Conservation (phyloP, 2,888 invertebrate species). For the Baccha elongata region DNA sequence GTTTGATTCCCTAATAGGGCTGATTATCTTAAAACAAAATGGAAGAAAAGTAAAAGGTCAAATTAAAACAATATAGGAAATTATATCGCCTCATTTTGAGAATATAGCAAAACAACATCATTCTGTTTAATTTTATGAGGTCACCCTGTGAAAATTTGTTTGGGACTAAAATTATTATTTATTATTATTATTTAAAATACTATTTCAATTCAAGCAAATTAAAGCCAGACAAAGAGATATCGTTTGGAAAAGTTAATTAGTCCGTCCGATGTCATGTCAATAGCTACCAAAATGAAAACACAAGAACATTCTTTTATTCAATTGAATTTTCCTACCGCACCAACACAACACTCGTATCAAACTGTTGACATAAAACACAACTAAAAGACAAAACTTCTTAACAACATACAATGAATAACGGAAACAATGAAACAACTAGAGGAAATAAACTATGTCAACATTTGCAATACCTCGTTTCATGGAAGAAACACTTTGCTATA, state of each 20-base stretch:
- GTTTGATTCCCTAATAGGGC: too few species aligned
- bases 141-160: too few species aligned
- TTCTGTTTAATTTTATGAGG: too few species aligned
- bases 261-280: conserved; percentile 3
- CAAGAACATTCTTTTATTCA: conserved; percentile 12
- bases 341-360: background rate
- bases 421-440: conserved; percentile 58
- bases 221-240: background rate
- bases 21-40: too few species aligned
- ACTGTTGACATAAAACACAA: conserved; percentile 58
- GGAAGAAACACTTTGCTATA: conserved; percentile 22
- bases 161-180: too few species aligned
- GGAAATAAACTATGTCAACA: conserved; percentile 71
- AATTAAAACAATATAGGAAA: too few species aligned
- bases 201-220: background rate
- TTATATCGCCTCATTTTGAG: too few species aligned
- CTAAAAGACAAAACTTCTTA: conserved; percentile 43
- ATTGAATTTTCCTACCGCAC: conserved; percentile 25
- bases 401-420: conserved; percentile 51
- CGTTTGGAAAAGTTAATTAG: conserved; percentile 56
- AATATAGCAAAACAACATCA: too few species aligned
- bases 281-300: background rate
- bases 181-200: background rate
- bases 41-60: too few species aligned
- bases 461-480: conserved; percentile 61